Percentiles rank a stretch among this genome's conserved stretches.
phyloP scores from a whole-genome alignment of 2,888 invertebrate species.

The Eupithecia centaureata region DNA sequence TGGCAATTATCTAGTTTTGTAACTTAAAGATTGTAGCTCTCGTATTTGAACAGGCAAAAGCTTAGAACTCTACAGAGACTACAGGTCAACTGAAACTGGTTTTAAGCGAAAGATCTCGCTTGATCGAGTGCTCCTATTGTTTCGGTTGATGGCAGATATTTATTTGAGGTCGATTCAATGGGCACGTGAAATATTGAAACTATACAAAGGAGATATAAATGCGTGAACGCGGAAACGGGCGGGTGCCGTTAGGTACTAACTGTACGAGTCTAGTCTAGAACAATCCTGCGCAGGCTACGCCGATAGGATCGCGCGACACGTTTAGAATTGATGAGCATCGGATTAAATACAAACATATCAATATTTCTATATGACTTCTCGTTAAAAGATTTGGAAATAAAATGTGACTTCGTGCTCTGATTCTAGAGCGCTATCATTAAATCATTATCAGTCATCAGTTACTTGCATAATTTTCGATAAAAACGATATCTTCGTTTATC shows the following conservation, averaged over 20 bases:
- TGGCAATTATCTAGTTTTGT: not conserved
- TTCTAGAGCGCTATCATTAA: conserved; percentile 17
- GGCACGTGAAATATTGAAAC: conserved; percentile 46
- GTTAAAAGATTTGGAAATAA: conserved; percentile 15
- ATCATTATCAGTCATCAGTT: conserved; percentile 19
- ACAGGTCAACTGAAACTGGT: conserved; percentile 12
- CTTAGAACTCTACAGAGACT: not conserved
- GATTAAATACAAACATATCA: conserved; percentile 13
- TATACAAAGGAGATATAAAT: conserved; percentile 66
- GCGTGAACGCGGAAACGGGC: conserved; percentile 75
- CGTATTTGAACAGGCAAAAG: not conserved
- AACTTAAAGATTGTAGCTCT: not conserved
- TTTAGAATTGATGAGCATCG: conserved; percentile 70
- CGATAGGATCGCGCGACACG: conserved; percentile 73
- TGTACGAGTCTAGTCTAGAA: conserved; percentile 79
- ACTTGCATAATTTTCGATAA: conserved; percentile 25
- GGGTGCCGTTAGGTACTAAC: conserved; percentile 77
- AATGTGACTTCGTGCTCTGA: conserved; percentile 26
- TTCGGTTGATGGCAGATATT: conserved; percentile 3
- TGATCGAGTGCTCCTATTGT: conserved; percentile 20
- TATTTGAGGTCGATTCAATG: conserved; percentile 8
- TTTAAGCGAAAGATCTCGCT: conserved; percentile 7
- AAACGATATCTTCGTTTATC: conserved; percentile 10
- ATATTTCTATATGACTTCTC: conserved; percentile 14
- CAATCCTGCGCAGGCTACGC: conserved; percentile 68